Evolutionary conservation across 2,113 vertebrate species (phyloP), one percentile per base, ranked within the genome.

Genomic region (Lipotes vexillifer): DNA sequence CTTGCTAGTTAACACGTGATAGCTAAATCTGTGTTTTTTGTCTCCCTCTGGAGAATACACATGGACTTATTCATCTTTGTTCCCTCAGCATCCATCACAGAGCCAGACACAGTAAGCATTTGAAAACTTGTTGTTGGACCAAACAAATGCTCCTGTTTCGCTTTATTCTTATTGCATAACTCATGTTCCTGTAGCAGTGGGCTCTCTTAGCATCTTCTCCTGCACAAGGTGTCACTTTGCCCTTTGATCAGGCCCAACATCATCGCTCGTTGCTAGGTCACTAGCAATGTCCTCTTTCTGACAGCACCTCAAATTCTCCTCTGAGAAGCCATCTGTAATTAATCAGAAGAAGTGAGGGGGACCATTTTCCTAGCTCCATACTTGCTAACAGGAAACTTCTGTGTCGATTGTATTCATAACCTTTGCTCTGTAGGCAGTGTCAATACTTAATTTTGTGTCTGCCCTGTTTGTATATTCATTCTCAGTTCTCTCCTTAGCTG

Each of bases 401-500:
- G 55, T 63, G 2, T 83, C 57, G 72, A 46, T 15, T 57, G 75
- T 84, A 2, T 95, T 84, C 38, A 38, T 93, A 97, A 97, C 91
- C 82, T 97, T 96, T 95, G 81, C 61, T 86, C 85, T 31, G 78
- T 71, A 75, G 68, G 66, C 86, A 57, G 49, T 90, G 93, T 97
- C 92, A 95, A 93, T 96, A 87, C 98, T 96, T 87, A 95, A 59
- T 93, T 97, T 93, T 0, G 1, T 66, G 49, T 78, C 91, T 96
- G 63, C 57, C 36, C 78, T 77, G 55, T 78, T 57, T 88, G 1
- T 59, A 2, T 57, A 83, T 92, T 75, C 63, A 31, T 31, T 90
- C 44, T 71, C 0, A 0, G 15, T 96, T 84, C 74, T 80, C 69
- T 66, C 15, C 52, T 78, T 31, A 36, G 96, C 52, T 71, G n/a